phyloP scores from a whole-genome alignment of 1,140 invertebrate species.

The Zophobas atratus region DNA sequence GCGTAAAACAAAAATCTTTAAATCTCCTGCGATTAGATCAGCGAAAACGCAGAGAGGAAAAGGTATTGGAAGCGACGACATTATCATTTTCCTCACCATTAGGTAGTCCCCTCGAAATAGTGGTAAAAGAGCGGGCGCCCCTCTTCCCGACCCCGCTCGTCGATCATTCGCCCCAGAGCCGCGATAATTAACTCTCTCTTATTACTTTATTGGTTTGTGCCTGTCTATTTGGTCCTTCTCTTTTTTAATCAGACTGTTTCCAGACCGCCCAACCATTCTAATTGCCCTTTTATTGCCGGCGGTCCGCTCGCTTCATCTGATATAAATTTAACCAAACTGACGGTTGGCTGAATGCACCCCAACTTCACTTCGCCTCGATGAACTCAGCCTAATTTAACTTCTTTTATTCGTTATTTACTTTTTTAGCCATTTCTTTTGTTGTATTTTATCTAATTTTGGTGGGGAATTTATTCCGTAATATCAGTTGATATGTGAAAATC shows the following conservation, averaged over 20 bases:
- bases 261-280: conserved; percentile 65
- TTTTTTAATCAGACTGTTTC: conserved; percentile 67
- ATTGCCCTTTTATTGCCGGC: conserved; percentile 66
- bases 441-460: conserved; percentile 21
- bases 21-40: conserved; percentile 5
- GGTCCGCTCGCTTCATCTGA: conserved; percentile 63
- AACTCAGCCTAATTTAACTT: conserved; percentile 58
- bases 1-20: conserved; percentile 9
- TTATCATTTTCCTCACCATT: conserved; percentile 48
- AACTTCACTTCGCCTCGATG: conserved; percentile 45
- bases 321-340: conserved; percentile 64
- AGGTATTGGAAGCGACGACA: conserved; percentile 28
- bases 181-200: conserved; percentile 66
- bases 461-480: neutral
- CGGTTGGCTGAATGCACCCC: conserved; percentile 59
- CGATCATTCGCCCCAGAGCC: conserved; percentile 43
- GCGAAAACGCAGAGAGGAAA: conserved; percentile 4
- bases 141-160: conserved; percentile 23
- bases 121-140: conserved; percentile 36
- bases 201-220: conserved; percentile 67
- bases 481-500: neutral
- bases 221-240: conserved; percentile 66
- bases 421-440: conserved; percentile 47
- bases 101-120: conserved; percentile 45
- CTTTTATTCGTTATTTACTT: conserved; percentile 53